phyloP scores from a whole-genome alignment of 30 jellyfish, hydroid and myxozoan genomes.

The Morbakka virulenta region DNA sequence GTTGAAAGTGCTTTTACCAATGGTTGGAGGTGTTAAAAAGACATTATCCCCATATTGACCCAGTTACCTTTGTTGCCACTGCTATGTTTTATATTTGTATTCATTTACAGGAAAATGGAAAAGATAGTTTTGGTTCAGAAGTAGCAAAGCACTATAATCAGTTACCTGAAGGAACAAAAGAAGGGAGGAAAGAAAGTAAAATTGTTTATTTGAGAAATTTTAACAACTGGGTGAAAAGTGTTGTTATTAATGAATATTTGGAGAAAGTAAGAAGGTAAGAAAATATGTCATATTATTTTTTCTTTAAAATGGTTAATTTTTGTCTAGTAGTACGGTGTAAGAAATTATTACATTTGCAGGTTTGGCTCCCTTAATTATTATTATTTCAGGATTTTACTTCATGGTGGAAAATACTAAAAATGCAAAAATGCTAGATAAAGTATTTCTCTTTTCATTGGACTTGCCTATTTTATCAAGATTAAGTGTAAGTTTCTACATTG shows the following conservation, averaged over 20 bases:
- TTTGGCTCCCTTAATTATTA: too few relatives aligned
- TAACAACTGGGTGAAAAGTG: slow-evolving; percentile 98
- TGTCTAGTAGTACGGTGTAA: not conserved
- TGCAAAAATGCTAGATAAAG: too few relatives aligned
- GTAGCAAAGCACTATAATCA: slow-evolving; percentile 96
- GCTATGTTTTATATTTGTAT: too few relatives aligned
- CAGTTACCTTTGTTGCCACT: too few relatives aligned
- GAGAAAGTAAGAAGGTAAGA: slow-evolving; percentile 87
- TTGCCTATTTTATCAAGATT: too few relatives aligned
- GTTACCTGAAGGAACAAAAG: slow-evolving; percentile 88
- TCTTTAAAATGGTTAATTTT: not conserved
- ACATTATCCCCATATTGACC: too few relatives aligned
- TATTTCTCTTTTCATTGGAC: too few relatives aligned
- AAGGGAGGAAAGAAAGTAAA: slow-evolving; percentile 85
- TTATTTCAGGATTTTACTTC: too few relatives aligned
- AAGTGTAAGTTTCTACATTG: too few relatives aligned
- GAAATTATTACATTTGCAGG: not conserved
- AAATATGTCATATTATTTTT: not conserved
- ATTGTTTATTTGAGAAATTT: slow-evolving; percentile 80
- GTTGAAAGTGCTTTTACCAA: too few relatives aligned
- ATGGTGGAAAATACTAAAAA: too few relatives aligned
- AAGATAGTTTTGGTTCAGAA: slow-evolving; percentile 45
- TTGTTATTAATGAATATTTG: slow-evolving; percentile 76
- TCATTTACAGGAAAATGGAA: not conserved
- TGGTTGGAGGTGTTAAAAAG: too few relatives aligned